Base-by-base conservation (phyloP, 2,797 vertebrate genomes). In the Coilia nasus region DNA sequence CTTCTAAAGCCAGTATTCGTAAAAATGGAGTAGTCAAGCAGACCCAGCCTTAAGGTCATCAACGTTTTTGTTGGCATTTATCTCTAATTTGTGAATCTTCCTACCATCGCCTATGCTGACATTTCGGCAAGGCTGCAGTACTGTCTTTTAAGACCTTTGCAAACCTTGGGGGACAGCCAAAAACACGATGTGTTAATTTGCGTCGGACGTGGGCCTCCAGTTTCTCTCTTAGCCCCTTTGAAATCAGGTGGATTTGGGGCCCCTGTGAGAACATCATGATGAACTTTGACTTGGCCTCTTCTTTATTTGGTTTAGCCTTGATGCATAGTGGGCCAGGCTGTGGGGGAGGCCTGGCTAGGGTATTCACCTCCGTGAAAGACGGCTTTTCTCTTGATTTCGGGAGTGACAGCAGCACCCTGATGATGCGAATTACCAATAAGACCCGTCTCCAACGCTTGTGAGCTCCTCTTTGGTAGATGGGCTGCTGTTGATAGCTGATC, bases 191-290 rank as follows among this genome's bases (percentile, higher is more conserved):
- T 21, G 31, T 41, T 78, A 17, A 25, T 44, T 78, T 78, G 19
- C 71, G 71, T 41, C 71, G 31, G 31, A 78, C 71, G 15, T 78
- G 71, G 71, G 71, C 35, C 71, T 78, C 71, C 71, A 78, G 35
- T 78, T 44, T 78, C 15, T 2, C 35, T 78, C 71, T 78, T 17
- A 78, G 71, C 71, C 44, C 71, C 31, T 44, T 25, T 78, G 71
- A 78, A 41, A 78, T 78, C 17, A 78, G 31, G 35, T 21, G 31
- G 71, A 78, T 78, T 44, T 78, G 71, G 71, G 71, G 71, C 17
- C 31, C 71, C 6, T 78, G 31, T 11, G 71, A 78, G 71, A 78
- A 78, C 35, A 78, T 41, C 71, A 78, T 78, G 71, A 41, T 21
- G 71, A 31, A 31, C 9, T 15, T 19, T 7, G 71, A 44, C 31